These are phyloP conservation scores for Brachystomella parvula DNA, from an alignment of 1,140 invertebrate genomes.

Conservation along the genomic window DNA sequence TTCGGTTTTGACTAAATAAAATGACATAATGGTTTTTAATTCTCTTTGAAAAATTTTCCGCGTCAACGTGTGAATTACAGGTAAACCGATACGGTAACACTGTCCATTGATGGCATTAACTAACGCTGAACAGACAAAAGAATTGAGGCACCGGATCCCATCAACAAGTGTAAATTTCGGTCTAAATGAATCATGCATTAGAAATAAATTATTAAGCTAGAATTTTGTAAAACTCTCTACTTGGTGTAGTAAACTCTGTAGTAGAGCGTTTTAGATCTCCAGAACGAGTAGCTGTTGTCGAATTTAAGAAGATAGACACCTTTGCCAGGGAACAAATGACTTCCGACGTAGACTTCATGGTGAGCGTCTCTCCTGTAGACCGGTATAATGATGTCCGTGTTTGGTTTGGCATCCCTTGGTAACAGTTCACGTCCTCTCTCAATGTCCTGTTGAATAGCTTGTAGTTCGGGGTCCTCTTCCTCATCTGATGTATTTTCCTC, in stretches of 20 bases:
- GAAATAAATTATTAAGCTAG: neutral
- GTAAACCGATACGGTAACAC: too few species aligned
- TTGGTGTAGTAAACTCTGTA: conserved; percentile 96
- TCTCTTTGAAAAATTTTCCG: too few species aligned
- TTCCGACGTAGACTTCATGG: conserved; percentile 93
- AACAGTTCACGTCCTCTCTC: conserved; percentile 55
- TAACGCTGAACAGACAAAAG: neutral
- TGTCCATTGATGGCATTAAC: neutral
- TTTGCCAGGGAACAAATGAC: conserved; percentile 90
- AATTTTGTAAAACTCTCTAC: conserved; percentile 40
- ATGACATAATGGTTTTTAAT: too few species aligned
- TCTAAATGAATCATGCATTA: too few species aligned
- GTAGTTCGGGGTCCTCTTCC: conserved; percentile 65
- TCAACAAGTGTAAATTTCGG: neutral
- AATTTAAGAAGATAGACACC: conserved; percentile 98
- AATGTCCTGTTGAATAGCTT: conserved; percentile 43
- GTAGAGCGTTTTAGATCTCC: conserved; percentile 97
- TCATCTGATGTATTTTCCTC: conserved; percentile 85
- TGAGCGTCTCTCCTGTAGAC: conserved; percentile 93
- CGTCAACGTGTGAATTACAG: too few species aligned
- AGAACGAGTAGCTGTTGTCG: conserved; percentile 98
- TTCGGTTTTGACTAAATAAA: too few species aligned
- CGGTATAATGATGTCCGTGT: conserved; percentile 51
- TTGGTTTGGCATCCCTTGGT: conserved; percentile 44
- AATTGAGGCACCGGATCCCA: neutral